A percentile compares a stretch with the other conserved stretches of the same genome.
These are phyloP conservation scores for Tetrapedia diversipes DNA, from an alignment of 2,888 invertebrate genomes.

Conservation along the genomic window DNA sequence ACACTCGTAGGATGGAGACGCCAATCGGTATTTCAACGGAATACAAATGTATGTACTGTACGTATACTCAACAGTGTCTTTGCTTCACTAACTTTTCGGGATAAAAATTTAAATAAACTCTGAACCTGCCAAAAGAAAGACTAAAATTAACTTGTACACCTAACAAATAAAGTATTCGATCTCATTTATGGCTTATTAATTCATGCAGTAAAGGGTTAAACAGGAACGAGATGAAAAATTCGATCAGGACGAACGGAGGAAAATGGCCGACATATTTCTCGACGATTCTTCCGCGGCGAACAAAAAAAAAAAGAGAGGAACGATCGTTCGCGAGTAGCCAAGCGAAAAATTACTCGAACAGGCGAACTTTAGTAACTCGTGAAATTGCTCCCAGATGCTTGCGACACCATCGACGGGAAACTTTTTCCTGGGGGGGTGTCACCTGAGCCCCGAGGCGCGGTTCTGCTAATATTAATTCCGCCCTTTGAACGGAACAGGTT, in stretches of 20 bases:
- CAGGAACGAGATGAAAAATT: background rate
- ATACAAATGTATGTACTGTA: no score
- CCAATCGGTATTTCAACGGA: no score
- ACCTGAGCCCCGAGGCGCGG: conserved; percentile 68
- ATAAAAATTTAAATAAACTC: no score
- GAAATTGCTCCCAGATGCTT: conserved; percentile 67
- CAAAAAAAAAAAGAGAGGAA: conserved; percentile 10
- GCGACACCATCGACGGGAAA: conserved; percentile 50
- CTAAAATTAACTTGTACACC: no score
- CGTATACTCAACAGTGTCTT: no score
- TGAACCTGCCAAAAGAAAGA: no score
- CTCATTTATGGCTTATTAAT: no score
- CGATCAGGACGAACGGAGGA: background rate
- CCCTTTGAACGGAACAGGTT: conserved; percentile 55
- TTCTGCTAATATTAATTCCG: conserved; percentile 28
- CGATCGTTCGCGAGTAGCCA: conserved; percentile 59
- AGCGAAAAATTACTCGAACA: conserved; percentile 72
- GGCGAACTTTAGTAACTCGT: conserved; percentile 67
- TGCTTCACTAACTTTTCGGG: no score
- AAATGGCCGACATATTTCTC: conserved; percentile 1
- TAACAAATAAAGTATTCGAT: no score
- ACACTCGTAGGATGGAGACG: no score
- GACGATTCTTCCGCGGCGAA: background rate
- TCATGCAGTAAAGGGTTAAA: no score
- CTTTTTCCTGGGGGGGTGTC: conserved; percentile 54